Base-by-base conservation (phyloP, 2,888 invertebrate species). In the Tryphoninae sp. region DNA sequence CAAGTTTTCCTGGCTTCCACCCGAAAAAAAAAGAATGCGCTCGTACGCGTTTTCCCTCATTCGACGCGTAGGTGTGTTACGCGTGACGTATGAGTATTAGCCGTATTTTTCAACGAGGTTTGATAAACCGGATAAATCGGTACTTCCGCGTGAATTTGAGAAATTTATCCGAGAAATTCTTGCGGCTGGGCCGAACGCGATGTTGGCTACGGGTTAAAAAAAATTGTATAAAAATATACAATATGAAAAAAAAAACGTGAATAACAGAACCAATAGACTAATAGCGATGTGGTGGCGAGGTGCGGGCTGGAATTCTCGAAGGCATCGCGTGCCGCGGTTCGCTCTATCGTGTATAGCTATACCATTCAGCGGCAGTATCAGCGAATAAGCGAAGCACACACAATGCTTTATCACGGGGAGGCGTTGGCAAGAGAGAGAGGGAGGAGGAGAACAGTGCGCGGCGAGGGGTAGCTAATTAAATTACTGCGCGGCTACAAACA, bases 381-480 rank as follows among this genome's bases (percentile, higher is more conserved):
- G 76, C 62, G 55, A 75, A 22, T 76, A 80, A 58, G 71, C 76
- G 76, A 81, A 71, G 55, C 65, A 67, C 76, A 78, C 76, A 85
- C 84, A 86, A 85, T 86, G 82, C 81, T 84, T 84, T 84, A 84
- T 87, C 86, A 85, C 81, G 71, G 80, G 51, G 72, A 76, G 73
- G 84, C 83, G 85, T 82, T 83, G 79, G 81, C 74, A n/a, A n/a
- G 80, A 73, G 72, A 78, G 78, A 64, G 23, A 45, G 23, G 61
- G 69, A 13, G 78, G 64, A 80, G 16, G 59, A 11, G 53, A 80
- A 22, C 53, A 11, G 53, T 40, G 65, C 68, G 81, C 85, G 81
- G 78, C 81, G 71, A 77, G 82, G 84, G 78, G 81, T 45, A 84
- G 82, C 83, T 87, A 86, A 90, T 89, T 86, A 85, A 89, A 89